Conservation (phyloP, 2,797 vertebrate species). For the Protosalanx chinensis region DNA sequence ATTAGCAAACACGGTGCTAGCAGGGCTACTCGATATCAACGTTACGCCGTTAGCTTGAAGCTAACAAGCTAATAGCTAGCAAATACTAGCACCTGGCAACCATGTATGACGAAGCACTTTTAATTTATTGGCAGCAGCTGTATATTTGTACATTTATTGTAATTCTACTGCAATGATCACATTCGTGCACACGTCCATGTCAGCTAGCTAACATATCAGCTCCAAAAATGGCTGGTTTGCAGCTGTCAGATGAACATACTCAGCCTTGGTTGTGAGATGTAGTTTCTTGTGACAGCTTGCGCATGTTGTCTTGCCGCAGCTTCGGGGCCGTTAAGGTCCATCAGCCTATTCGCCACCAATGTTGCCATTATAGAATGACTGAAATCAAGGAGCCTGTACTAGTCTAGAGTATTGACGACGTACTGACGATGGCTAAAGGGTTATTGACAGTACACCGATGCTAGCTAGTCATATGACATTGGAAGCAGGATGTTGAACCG, state of each 20-base stretch:
- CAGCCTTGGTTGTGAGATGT: conserved; percentile 80
- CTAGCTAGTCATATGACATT: conserved; percentile 56
- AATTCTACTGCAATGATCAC: neutral
- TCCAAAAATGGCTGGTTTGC: conserved; percentile 12
- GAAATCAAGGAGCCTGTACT: neutral
- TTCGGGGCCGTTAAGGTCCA: conserved; percentile 71
- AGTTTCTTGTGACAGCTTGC: conserved; percentile 78
- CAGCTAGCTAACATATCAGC: conserved; percentile 9
- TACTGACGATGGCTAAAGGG: conserved; percentile 17
- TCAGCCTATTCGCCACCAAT: conserved; percentile 65
- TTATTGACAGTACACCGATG: conserved; percentile 14
- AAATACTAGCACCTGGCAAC: neutral
- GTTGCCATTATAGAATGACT: conserved; percentile 66
- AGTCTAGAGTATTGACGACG: conserved; percentile 1
- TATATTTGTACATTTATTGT: neutral
- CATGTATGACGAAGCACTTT: too few species aligned
- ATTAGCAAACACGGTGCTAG: too few species aligned
- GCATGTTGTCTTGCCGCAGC: conserved; percentile 73
- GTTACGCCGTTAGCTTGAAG: neutral
- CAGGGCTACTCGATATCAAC: neutral
- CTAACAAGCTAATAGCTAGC: neutral
- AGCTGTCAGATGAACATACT: conserved; percentile 61
- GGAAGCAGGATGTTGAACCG: conserved; percentile 23
- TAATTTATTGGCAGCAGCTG: too few species aligned
- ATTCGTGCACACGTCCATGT: neutral